Evolutionary conservation across 2,113 vertebrate species (phyloP).

Genomic region (Lepus timidus): DNA sequence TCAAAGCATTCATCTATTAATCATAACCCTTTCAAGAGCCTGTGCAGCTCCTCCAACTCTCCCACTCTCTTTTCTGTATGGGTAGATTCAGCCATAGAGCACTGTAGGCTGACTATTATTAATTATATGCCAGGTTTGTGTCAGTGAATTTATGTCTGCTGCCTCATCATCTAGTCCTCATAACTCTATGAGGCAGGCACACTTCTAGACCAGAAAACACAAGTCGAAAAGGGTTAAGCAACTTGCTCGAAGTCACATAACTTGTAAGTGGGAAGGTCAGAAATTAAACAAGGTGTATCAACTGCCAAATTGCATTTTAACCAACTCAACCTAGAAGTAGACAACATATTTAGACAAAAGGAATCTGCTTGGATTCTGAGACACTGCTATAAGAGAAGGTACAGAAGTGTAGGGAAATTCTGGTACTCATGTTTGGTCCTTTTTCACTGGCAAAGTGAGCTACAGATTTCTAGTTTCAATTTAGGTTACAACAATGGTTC

Average conservation of each 20-base stretch:
- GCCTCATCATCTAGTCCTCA: background rate
- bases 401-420: background rate
- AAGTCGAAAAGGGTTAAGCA: background rate
- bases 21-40: background rate
- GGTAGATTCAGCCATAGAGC: background rate
- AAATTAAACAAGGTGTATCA: background rate
- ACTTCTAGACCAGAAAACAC: background rate
- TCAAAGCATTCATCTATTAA: slow-evolving; percentile 46
- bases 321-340: background rate
- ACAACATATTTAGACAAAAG: background rate
- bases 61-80: background rate
- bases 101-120: background rate
- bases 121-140: background rate
- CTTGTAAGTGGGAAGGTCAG: background rate
- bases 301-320: background rate
- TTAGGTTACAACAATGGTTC: background rate
- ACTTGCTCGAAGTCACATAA: background rate
- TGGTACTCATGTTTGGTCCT: background rate
- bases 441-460: background rate
- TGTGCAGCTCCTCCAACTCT: background rate
- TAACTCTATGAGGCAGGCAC: background rate
- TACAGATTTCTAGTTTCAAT: background rate
- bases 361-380: background rate
- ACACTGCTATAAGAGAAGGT: background rate
- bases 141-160: background rate